phyloP scores from a whole-genome alignment of 2,113 vertebrate genomes.

The Aythya baeri region DNA sequence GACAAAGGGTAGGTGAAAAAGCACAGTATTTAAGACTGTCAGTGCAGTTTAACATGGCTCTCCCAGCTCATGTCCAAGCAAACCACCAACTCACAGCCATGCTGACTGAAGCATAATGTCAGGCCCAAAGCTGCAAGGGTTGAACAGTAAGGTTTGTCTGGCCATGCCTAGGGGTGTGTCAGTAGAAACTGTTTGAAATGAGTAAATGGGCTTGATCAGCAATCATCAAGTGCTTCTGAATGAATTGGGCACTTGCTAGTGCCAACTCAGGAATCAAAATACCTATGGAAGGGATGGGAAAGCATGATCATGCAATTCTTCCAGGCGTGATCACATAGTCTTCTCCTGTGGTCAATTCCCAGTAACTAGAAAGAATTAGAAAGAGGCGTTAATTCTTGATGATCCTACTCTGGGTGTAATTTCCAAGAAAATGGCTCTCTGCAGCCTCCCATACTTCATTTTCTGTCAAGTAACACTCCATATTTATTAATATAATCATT shows the following conservation, averaged over 20 bases:
- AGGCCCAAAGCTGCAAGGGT: background rate
- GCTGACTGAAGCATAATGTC: background rate
- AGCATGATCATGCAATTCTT: background rate
- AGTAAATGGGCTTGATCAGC: accelerated
- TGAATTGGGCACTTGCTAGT: accelerated
- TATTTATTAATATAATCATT: background rate
- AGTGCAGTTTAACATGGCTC: accelerated
- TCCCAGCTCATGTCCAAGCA: accelerated
- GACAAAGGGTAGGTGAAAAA: background rate
- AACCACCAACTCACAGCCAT: background rate
- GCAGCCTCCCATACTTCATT: background rate
- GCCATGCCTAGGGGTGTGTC: background rate
- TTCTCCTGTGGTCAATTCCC: background rate
- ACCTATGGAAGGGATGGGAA: background rate
- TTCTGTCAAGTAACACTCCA: background rate
- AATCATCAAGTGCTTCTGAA: background rate
- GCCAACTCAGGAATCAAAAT: background rate
- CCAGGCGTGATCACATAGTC: background rate
- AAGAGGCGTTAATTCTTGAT: background rate
- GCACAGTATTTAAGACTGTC: background rate
- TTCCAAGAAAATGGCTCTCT: background rate
- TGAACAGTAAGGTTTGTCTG: background rate
- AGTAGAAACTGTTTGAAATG: background rate
- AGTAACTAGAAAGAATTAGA: background rate
- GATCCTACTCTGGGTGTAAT: background rate